A percentile compares a stretch with the other conserved stretches of the same genome.
These are phyloP conservation scores for Drosophila tsacasi DNA, from an alignment of 1,140 invertebrate species.

Conservation along the genomic window DNA sequence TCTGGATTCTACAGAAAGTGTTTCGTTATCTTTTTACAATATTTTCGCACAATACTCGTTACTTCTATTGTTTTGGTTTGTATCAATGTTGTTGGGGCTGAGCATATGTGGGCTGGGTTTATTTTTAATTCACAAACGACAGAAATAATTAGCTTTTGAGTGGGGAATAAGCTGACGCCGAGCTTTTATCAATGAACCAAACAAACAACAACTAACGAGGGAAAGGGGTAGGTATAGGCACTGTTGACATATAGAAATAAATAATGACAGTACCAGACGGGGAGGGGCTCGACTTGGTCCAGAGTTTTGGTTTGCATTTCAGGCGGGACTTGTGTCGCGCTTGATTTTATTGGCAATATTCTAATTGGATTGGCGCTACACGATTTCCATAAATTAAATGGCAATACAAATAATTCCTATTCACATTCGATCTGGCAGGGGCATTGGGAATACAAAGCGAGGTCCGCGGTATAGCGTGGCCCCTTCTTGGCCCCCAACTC, in stretches of 20 bases:
- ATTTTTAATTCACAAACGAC: constrained; percentile 47
- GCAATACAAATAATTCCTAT: constrained; percentile 61
- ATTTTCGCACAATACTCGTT: constrained; percentile 6
- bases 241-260: constrained; percentile 16
- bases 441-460: constrained; percentile 18
- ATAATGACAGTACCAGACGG: constrained; percentile 9
- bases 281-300: constrained; percentile 37
- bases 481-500: constrained; percentile 13
- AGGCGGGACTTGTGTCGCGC: constrained; percentile 6
- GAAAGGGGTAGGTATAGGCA: not conserved
- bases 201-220: not conserved
- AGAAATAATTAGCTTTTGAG: constrained; percentile 50
- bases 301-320: constrained; percentile 23
- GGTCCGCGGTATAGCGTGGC: constrained; percentile 12
- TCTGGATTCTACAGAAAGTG: constrained; percentile 6
- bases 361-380: constrained; percentile 71
- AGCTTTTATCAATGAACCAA: constrained; percentile 70
- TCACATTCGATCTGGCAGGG: constrained; percentile 44
- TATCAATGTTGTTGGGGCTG: not conserved
- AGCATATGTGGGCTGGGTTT: constrained; percentile 43
- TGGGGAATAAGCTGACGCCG: constrained; percentile 31
- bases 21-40: constrained; percentile 20
- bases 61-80: constrained; percentile 31
- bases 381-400: constrained; percentile 74
- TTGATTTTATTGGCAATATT: constrained; percentile 47